phyloP scores from a whole-genome alignment of 35 echinoderm and acorn worm species.

The Apostichopus japonicus region DNA sequence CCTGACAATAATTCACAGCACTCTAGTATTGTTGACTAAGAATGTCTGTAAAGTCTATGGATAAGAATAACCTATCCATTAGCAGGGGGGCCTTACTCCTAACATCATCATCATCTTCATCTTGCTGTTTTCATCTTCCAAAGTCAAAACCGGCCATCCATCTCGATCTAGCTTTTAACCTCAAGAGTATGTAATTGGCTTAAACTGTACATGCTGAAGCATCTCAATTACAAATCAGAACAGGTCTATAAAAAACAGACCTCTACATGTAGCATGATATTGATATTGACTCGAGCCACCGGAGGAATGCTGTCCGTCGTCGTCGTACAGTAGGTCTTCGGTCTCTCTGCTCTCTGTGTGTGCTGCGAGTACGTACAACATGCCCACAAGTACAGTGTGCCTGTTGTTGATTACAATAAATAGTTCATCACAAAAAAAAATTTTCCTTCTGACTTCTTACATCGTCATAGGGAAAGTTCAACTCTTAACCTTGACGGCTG shows the following conservation, averaged over 20 bases:
- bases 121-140: not conserved
- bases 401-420: too few relatives aligned
- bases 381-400: too few relatives aligned
- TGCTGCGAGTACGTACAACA: too few relatives aligned
- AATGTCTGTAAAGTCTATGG: not conserved
- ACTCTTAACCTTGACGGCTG: too few relatives aligned
- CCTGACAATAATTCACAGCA: too few relatives aligned
- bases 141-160: conserved; percentile 23
- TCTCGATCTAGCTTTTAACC: not conserved
- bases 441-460: too few relatives aligned
- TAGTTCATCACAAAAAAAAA: too few relatives aligned
- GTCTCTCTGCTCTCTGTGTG: too few relatives aligned
- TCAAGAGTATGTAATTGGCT: conserved; percentile 37
- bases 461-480: too few relatives aligned
- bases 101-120: not conserved
- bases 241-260: not conserved
- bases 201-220: conserved; percentile 3
- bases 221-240: conserved; percentile 37
- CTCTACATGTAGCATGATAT: not conserved
- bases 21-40: too few relatives aligned
- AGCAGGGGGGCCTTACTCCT: conserved; percentile 12
- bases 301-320: not conserved
- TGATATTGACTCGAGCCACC: conserved; percentile 9
- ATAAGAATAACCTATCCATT: conserved; percentile 2
- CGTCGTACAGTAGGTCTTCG: too few relatives aligned